Base-by-base conservation (phyloP, 2,113 vertebrate species). In the Chauna torquata region DNA sequence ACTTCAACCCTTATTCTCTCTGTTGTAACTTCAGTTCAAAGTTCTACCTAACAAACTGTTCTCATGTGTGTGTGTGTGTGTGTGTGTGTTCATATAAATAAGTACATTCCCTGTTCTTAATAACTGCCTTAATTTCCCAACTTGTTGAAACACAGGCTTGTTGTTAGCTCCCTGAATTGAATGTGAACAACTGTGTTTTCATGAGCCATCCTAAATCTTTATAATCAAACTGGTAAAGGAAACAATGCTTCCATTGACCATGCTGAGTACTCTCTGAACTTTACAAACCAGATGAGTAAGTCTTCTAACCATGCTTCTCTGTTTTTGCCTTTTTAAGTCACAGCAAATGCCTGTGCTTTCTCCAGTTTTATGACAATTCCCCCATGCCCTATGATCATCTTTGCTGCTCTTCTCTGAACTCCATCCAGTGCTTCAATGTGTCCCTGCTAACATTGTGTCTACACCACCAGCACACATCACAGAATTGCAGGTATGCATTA, bases 151-250 rank as follows among this genome's bases (percentile, higher is more conserved):
- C 90, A 95, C 75, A 90, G 58, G 70, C 90, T 94, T 0, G 3
- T 91, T 96, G 87, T 94, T 91, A 76, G 57, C 18, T 65, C 70
- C 52, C 54, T 86, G 91, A 90, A 72, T 3, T 69, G 93, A 66
- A 90, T 86, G 74, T 69, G 90, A 85, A 90, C 81, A 95, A 95
- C 52, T 95, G 71, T 80, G 82, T 94, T 96, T 94, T 97, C 94
- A 82, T 85, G 96, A 93, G 71, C 61, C 84, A 80, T 66, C 87
- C 90, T 91, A 95, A 96, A 92, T 90, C 82, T 90, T 93, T 94
- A 10, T 90, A 94, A 85, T 85, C 94, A 58, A 94, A 76, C 70
- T 88, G 38, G 49, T 74, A 59, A 32, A 34, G 58, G 70, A 85
- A 76, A 93, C 84, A 95, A 82, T 76, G 92, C 75, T 95, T 59